Evolutionary conservation across 2,797 vertebrate species (phyloP).

Genomic region (Anas flavirostris): DNA sequence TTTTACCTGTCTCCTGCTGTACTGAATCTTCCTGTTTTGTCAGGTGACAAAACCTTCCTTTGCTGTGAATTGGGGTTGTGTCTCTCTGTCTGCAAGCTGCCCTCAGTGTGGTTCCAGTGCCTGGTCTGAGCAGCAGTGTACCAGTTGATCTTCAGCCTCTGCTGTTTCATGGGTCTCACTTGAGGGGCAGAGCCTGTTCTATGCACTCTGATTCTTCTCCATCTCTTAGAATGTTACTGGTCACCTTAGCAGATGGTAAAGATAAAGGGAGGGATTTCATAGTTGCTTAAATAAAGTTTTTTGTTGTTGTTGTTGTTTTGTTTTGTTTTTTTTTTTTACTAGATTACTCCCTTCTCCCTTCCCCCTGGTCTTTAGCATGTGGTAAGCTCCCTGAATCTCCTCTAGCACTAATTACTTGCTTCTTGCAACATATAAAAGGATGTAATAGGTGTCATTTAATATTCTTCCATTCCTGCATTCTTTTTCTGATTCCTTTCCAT

Average conservation of each 20-base stretch:
- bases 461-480: not conserved
- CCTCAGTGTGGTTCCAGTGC: not conserved
- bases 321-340: not conserved
- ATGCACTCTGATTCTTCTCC: not conserved
- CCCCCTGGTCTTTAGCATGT: not conserved
- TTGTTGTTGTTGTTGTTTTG: not conserved
- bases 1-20: not conserved
- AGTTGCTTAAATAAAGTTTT: not conserved
- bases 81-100: not conserved
- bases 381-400: not conserved
- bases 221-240: not conserved
- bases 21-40: not conserved
- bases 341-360: no score
- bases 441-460: no score
- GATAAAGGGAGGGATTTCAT: not conserved
- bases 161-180: rapidly evolving
- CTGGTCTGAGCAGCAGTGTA: not conserved
- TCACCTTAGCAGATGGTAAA: not conserved
- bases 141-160: not conserved
- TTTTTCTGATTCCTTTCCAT: not conserved
- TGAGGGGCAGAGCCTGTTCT: not conserved
- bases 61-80: not conserved
- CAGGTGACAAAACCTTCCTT: not conserved
- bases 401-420: not conserved
- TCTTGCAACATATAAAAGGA: not conserved